Percentiles rank a stretch among this genome's conserved stretches.
Conservation (phyloP, 1,140 invertebrate species). For the Eueides isabella region DNA sequence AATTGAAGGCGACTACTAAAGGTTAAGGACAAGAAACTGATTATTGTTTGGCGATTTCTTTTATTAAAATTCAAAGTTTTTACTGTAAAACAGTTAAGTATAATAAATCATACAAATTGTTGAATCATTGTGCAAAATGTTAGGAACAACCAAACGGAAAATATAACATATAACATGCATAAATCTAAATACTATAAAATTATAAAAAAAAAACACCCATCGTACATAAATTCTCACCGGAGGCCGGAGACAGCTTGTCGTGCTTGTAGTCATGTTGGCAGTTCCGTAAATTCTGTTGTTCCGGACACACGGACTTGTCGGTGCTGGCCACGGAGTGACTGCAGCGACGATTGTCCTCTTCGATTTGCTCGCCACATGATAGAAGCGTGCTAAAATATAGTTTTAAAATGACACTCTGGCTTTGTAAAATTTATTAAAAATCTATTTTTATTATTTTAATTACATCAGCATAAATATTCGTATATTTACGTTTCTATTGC, state of each 20-base stretch:
- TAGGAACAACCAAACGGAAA: background rate
- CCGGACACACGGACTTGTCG: constrained; percentile 84
- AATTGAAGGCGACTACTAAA: background rate
- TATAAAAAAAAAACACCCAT: constrained; percentile 42
- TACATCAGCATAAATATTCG: no score
- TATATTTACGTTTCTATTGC: no score
- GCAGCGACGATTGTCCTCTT: constrained; percentile 72
- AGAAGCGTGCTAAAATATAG: constrained; percentile 31
- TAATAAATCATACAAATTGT: background rate
- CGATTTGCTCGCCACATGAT: constrained; percentile 60
- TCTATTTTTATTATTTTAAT: no score
- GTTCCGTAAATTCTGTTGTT: constrained; percentile 87
- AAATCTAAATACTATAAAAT: constrained; percentile 11
- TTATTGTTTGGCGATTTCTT: constrained; percentile 73
- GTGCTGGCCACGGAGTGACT: constrained; percentile 77
- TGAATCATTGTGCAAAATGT: background rate
- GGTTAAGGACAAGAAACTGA: background rate
- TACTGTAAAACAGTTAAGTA: background rate
- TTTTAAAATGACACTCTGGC: background rate
- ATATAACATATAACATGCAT: background rate
- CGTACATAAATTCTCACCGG: constrained; percentile 61
- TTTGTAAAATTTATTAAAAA: background rate
- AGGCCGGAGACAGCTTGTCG: constrained; percentile 74
- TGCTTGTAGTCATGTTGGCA: constrained; percentile 85
- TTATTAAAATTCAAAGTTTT: background rate